Evolutionary conservation across 2,113 vertebrate species (phyloP), one percentile per base, ranked within the genome.

Genomic region (Rousettus leschenaultii): DNA sequence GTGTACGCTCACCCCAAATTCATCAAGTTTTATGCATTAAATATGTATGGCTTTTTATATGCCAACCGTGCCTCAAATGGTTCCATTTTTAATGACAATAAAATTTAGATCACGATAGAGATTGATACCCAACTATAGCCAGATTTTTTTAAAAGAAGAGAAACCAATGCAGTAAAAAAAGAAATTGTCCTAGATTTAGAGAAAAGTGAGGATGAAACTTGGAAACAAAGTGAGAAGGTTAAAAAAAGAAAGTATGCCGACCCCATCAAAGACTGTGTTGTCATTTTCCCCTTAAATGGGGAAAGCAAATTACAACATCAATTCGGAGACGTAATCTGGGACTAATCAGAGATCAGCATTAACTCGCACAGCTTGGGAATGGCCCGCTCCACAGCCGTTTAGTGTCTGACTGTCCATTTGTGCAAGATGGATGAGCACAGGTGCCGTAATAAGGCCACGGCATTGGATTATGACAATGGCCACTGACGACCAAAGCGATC

Each of bases 331-430:
- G 43, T 63, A 80, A 89, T 78, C 79, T 94, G 87, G 89, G 65
- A 79, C 45, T 68, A 77, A 85, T 92, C 59, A 38, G 83, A 89
- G 73, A 71, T 15, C 22, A 75, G 33, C 10, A 33, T 22, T 61
- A 79, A 92, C 86, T 26, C 24, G 57, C 92, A 78, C 95, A 95
- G 96, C 89, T 97, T 88, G 90, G 71, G 59, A 95, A 92, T 53
- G 80, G 77, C 85, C 85, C 94, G 92, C 59, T 30, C 79, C 45
- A 59, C 19, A 80, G 86, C 66, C 12, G 61, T 71, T 90, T 73
- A 63, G n/a, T 33, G 28, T 77, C 92, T 83, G 74, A 43, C 55
- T 88, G 66, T 79, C 92, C 80, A 43, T 94, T 94, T 95, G 35
- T 63, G 9, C 22, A 59, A 95, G 96, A 97, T 59, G 77, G 92